These are phyloP conservation scores for Rhinolophus sinicus DNA, from an alignment of 2,113 vertebrate genomes.

Conservation along the genomic window DNA sequence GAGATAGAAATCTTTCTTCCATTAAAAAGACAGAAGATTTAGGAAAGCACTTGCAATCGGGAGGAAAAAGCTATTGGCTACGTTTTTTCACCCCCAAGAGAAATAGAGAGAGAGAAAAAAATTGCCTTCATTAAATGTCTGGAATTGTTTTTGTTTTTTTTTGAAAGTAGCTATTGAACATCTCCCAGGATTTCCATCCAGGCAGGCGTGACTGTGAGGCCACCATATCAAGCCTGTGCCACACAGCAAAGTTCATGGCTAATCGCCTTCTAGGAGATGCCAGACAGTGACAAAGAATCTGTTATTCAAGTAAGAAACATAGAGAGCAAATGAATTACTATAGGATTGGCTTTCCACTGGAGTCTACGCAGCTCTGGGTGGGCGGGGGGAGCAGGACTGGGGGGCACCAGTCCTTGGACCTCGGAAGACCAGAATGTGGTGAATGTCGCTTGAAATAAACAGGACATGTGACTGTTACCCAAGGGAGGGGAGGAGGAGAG, in stretches of 20 bases:
- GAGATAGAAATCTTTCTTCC: background rate
- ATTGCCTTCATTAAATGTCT: background rate
- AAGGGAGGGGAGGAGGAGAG: fast-evolving
- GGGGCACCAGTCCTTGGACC: no score
- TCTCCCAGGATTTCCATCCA: fast-evolving
- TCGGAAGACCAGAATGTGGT: no score
- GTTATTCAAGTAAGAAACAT: background rate
- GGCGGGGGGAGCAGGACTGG: fast-evolving
- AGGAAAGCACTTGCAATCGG: no score
- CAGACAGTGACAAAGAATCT: no score
- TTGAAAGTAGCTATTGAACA: background rate
- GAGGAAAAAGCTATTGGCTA: background rate
- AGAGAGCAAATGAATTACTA: background rate
- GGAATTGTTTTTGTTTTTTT: background rate
- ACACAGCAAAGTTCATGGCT: background rate
- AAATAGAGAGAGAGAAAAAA: background rate
- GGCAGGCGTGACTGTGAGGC: fast-evolving
- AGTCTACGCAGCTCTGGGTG: no score
- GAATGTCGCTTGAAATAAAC: background rate
- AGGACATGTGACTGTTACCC: fast-evolving
- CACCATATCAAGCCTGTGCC: fast-evolving
- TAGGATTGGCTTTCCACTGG: background rate
- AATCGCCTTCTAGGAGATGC: background rate
- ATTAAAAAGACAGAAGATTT: background rate
- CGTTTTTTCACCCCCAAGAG: background rate